These are phyloP conservation scores for Megaceryle maxima DNA, from an alignment of 2,113 vertebrate genomes.

Conservation along the genomic window DNA sequence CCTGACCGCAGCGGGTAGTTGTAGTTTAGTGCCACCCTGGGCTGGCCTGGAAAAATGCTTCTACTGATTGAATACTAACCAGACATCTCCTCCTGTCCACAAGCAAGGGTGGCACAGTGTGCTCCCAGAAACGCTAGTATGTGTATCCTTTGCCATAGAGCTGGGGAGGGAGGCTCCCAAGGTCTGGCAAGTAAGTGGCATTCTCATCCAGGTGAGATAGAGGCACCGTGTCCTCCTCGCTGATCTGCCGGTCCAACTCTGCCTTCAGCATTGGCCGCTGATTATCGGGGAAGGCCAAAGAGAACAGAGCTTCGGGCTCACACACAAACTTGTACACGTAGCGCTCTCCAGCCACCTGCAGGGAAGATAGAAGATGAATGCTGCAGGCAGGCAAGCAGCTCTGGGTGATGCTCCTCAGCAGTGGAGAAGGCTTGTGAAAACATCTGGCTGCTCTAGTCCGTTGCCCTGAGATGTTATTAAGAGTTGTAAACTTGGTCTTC, in stretches of 20 bases:
- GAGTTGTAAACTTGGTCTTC: background rate
- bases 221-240: conserved; percentile 95
- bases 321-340: conserved; percentile 99
- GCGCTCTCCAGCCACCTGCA: conserved; percentile 94
- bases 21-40: background rate
- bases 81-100: conserved; percentile 77
- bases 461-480: accelerated
- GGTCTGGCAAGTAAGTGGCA: conserved; percentile 78
- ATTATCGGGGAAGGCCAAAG: conserved; percentile 92
- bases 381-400: background rate
- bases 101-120: background rate
- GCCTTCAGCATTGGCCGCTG: conserved; percentile 89
- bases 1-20: background rate
- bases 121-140: conserved; percentile 75
- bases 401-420: background rate
- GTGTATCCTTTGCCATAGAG: conserved; percentile 90
- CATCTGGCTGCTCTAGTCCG: background rate
- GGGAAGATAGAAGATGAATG: accelerated
- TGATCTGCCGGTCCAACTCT: conserved; percentile 87
- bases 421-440: background rate
- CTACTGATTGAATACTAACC: background rate
- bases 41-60: background rate
- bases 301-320: conserved; percentile 93
- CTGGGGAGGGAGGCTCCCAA: conserved; percentile 82
- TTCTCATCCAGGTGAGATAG: conserved; percentile 92